Percentiles rank a stretch among this genome's conserved stretches.
phyloP scores from a whole-genome alignment of 2,888 invertebrate species.

The Microlaimidae sp. region DNA sequence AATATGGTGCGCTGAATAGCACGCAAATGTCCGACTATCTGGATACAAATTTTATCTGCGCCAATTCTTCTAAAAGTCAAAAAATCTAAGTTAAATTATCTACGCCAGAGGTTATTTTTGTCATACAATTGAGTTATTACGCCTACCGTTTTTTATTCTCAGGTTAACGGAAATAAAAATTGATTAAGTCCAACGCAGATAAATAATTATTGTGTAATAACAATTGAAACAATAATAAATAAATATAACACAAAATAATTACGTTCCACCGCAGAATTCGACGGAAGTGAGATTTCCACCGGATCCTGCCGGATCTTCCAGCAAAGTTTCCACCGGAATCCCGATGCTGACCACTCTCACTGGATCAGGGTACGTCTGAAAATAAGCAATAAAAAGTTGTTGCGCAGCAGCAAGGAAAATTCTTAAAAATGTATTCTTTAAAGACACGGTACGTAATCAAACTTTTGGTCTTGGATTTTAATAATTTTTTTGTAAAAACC shows the following conservation, averaged over 20 bases:
- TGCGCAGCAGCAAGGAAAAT: background rate
- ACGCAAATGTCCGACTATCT: too few species aligned
- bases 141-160: too few species aligned
- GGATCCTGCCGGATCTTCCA: slow-evolving; percentile 62
- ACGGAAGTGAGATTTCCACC: slow-evolving; percentile 70
- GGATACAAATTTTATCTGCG: too few species aligned
- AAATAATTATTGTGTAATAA: background rate
- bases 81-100: too few species aligned
- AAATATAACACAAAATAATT: slow-evolving; percentile 31
- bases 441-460: too few species aligned
- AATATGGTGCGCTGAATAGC: too few species aligned
- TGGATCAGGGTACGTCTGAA: slow-evolving; percentile 78
- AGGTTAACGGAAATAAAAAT: background rate
- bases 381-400: slow-evolving; percentile 8
- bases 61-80: too few species aligned
- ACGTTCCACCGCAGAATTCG: slow-evolving; percentile 98
- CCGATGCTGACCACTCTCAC: slow-evolving; percentile 72
- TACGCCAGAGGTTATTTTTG: too few species aligned
- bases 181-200: background rate
- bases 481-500: too few species aligned
- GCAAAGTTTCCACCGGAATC: slow-evolving; percentile 68
- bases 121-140: too few species aligned
- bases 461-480: too few species aligned
- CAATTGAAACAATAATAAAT: slow-evolving; percentile 4
- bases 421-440: background rate